A percentile compares a stretch with the other conserved stretches of the same genome.
Evolutionary conservation across 2,797 vertebrate genomes (phyloP).

Genomic region (Chromobotia macracanthus): DNA sequence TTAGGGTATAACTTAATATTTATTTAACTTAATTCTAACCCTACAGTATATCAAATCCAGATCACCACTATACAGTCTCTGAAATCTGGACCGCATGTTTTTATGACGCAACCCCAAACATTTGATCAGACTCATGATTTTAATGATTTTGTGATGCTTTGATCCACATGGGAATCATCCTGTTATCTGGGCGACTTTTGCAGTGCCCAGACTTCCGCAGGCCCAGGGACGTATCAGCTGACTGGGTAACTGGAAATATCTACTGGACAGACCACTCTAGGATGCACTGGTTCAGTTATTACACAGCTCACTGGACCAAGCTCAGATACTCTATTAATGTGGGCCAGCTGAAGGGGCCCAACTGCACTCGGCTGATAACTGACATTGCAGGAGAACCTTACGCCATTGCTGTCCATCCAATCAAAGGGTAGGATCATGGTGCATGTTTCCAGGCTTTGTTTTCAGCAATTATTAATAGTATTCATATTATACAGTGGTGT

Average conservation of each 20-base stretch:
- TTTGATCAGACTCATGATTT: neutral
- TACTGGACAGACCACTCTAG: conserved; percentile 99
- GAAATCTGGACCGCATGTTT: neutral
- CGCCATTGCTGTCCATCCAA: conserved; percentile 93
- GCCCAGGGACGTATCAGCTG: conserved; percentile 92
- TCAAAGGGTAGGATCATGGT: conserved; percentile 82
- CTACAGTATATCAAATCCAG: neutral
- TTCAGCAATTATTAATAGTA: neutral
- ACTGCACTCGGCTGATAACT: conserved; percentile 94
- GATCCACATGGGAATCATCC: conserved; percentile 10
- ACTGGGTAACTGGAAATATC: conserved; percentile 97
- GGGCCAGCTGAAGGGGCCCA: conserved; percentile 92
- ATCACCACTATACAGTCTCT: neutral
- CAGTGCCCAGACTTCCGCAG: conserved; percentile 96
- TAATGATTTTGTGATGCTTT: conserved; percentile 10
- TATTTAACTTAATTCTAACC: too few relatives aligned
- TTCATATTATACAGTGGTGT: neutral
- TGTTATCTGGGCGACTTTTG: conserved; percentile 51
- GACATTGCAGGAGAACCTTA: conserved; percentile 97
- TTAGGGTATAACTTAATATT: too few relatives aligned
- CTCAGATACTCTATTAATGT: conserved; percentile 97
- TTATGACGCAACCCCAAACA: neutral
- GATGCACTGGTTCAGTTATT: conserved; percentile 99
- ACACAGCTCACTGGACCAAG: conserved; percentile 97
- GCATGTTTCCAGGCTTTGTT: conserved; percentile 18